Evolutionary conservation across 2,113 vertebrate species (phyloP).

Genomic region (Pseudopipra pipra): DNA sequence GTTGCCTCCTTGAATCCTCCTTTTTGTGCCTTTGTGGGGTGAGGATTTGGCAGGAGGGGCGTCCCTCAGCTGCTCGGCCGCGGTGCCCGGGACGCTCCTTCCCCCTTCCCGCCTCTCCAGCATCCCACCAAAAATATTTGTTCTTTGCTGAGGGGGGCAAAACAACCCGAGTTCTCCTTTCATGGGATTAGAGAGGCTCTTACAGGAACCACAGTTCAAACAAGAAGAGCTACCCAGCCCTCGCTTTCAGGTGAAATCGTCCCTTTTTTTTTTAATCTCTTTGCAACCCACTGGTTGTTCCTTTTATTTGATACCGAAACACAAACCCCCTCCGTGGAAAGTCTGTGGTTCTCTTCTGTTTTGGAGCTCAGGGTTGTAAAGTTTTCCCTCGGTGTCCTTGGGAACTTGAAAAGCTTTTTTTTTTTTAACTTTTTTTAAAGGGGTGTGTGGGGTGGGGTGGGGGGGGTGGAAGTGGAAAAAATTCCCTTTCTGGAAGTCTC

Average conservation of each 20-base stretch:
- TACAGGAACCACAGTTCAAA: not conserved
- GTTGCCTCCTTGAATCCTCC: not conserved
- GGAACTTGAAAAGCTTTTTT: conserved; percentile 2
- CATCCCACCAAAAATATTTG: not conserved
- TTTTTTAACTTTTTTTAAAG: not conserved
- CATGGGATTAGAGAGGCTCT: not conserved
- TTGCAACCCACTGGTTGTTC: not conserved
- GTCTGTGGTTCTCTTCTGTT: not conserved
- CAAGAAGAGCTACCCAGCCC: not conserved
- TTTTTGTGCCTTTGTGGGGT: not conserved
- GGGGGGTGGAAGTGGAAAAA: not conserved
- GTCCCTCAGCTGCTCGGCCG: not conserved
- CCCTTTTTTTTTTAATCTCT: not conserved
- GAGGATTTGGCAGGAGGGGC: not conserved
- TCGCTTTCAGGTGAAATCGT: not conserved
- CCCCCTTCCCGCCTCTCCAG: not conserved
- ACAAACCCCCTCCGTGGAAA: not conserved
- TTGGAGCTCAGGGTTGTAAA: not conserved
- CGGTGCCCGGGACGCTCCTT: not conserved
- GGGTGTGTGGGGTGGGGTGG: no score
- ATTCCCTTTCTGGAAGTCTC: conserved; percentile 17
- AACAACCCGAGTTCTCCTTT: not conserved
- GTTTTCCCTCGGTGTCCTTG: conserved; percentile 14
- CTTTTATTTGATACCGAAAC: not conserved
- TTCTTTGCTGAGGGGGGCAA: not conserved